A percentile compares a stretch with the other conserved stretches of the same genome.
Evolutionary conservation across 2,113 vertebrate species (phyloP).

Genomic region (Equus quagga): DNA sequence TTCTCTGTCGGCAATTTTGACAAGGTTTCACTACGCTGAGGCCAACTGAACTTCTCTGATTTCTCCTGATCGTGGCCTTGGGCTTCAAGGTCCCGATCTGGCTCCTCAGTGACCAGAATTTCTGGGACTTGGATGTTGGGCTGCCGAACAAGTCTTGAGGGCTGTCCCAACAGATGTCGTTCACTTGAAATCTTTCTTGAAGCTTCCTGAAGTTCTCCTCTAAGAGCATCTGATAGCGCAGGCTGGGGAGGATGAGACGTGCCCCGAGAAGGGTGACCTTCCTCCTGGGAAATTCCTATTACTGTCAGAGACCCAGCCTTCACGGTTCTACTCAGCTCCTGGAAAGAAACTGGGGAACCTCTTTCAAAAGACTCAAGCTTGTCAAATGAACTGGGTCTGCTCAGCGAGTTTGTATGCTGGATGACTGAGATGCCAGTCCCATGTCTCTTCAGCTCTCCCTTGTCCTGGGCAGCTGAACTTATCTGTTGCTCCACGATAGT

Average conservation of each 20-base stretch:
- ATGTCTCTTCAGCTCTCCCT: slow-evolving; percentile 92
- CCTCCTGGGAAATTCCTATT: slow-evolving; percentile 82
- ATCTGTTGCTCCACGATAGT: slow-evolving; percentile 89
- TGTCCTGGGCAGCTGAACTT: slow-evolving; percentile 86
- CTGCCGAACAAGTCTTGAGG: slow-evolving; percentile 95
- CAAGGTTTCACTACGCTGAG: slow-evolving; percentile 96
- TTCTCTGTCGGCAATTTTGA: slow-evolving; percentile 98
- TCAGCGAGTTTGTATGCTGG: slow-evolving; percentile 98
- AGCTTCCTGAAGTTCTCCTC: slow-evolving; percentile 84
- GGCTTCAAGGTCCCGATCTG: slow-evolving; percentile 93
- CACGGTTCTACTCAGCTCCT: slow-evolving; percentile 84
- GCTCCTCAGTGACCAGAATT: slow-evolving; percentile 98
- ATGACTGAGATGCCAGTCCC: slow-evolving; percentile 98
- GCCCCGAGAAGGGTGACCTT: slow-evolving; percentile 75
- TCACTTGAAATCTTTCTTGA: slow-evolving; percentile 81
- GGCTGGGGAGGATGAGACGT: slow-evolving; percentile 84
- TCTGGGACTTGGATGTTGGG: slow-evolving; percentile 99
- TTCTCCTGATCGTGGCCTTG: slow-evolving; percentile 92
- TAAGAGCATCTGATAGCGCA: slow-evolving; percentile 77
- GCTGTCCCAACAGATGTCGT: slow-evolving; percentile 85
- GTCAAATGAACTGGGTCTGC: slow-evolving; percentile 95
- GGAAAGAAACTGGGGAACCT: slow-evolving; percentile 88
- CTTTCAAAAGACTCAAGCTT: slow-evolving; percentile 92
- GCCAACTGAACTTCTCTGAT: slow-evolving; percentile 96
- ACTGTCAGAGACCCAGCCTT: slow-evolving; percentile 85